These are phyloP conservation scores for Sicus ferrugineus DNA, from an alignment of 2,888 invertebrate species.

Conservation along the genomic window DNA sequence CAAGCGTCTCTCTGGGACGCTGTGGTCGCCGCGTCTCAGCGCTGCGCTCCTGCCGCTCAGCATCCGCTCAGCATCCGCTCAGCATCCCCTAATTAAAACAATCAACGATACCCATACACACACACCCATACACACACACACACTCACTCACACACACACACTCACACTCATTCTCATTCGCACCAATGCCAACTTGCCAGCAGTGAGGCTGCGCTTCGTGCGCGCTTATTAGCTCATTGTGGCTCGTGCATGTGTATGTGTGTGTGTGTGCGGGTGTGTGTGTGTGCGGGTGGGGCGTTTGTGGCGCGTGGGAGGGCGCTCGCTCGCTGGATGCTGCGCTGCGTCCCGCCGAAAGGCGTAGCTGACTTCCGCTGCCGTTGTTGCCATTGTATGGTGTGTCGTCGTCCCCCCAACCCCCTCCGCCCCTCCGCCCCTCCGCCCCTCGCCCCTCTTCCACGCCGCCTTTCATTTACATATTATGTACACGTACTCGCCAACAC, in stretches of 20 bases:
- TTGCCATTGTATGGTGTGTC: background rate
- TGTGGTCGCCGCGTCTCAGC: too few species aligned
- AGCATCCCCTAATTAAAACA: slow-evolving; percentile 25
- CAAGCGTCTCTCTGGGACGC: too few species aligned
- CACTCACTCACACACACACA: background rate
- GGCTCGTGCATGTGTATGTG: background rate
- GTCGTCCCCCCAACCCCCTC: too few species aligned
- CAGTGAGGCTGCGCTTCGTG: background rate
- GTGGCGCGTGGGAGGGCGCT: background rate
- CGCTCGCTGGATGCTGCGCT: background rate
- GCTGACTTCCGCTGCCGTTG: background rate
- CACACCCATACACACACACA: background rate
- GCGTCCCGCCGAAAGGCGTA: background rate
- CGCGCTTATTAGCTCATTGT: background rate
- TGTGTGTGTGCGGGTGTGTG: background rate
- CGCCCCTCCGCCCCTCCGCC: too few species aligned
- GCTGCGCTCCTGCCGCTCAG: too few species aligned
- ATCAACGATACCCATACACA: background rate
- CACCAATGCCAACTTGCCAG: background rate
- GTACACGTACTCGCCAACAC: too few species aligned
- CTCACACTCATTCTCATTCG: background rate
- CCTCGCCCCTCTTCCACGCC: too few species aligned
- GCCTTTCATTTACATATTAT: too few species aligned
- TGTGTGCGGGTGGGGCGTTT: background rate
- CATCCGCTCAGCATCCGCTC: too few species aligned